Base-by-base conservation (phyloP, 2,888 invertebrate genomes). In the Papilio demoleus region DNA sequence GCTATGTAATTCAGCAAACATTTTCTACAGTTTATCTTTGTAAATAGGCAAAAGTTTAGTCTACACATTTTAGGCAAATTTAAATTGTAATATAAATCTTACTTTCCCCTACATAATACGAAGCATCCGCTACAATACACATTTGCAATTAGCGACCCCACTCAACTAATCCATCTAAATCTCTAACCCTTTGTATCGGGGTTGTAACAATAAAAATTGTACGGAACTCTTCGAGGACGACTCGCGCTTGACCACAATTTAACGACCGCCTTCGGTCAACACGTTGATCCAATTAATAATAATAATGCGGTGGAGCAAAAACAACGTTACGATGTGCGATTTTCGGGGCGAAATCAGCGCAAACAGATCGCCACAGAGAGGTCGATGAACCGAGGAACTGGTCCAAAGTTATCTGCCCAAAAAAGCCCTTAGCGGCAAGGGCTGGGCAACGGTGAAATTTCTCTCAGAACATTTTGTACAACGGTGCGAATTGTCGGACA, bases 271-370 rank as follows among this genome's bases (percentile, higher is more conserved):
- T 81, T 81, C 81, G 79, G 81, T 81, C 85, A 72, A 81, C 83
- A 79, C 82, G 75, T 80, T 88, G 91, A 87, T 90, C 90, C 91
- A 92, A 90, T 91, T 91, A 92, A 90, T 91, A 92, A 88, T 87
- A 89, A 89, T 88, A 88, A 86, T 79, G 84, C 77, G 77, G 77
- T 77, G 73, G 22, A 70, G 84, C 83, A 90, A 90, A 90, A 91
- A 88, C 88, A 86, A 87, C 79, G 85, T 84, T 81, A 82, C 86
- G 81, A 86, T 77, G 88, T 89, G 90, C 88, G 88, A 91, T 86
- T 90, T 88, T 86, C 82, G 85, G 79, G 74, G 82, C 87, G 82
- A 88, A 91, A 88, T 89, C 86, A 82, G 87, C 85, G 80, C 84
- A 86, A 87, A 90, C 88, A 81, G 89, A 85, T 77, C 81, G 88